A percentile compares a stretch with the other conserved stretches of the same genome.
Evolutionary conservation across 2,888 invertebrate species (phyloP).

Genomic region (Notodonta ziczac): DNA sequence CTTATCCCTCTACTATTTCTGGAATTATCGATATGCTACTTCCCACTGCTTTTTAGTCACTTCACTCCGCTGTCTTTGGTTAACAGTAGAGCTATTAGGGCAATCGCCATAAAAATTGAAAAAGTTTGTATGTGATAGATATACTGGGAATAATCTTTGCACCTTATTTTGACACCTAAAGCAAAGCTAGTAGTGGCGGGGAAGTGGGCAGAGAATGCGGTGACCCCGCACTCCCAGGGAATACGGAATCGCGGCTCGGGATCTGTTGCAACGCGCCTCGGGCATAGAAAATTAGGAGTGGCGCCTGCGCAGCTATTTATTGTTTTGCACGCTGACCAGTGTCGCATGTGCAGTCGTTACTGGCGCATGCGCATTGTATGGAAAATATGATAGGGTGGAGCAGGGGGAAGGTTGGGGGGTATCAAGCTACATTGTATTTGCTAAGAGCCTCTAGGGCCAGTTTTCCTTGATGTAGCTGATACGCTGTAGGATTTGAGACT

Average conservation of each 20-base stretch:
- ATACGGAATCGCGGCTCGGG: constrained; percentile 71
- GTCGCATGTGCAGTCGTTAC: constrained; percentile 43
- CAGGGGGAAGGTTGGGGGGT: background rate
- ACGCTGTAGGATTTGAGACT: too few relatives aligned
- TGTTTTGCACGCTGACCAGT: constrained; percentile 56
- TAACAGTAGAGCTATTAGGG: too few relatives aligned
- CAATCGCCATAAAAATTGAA: too few relatives aligned
- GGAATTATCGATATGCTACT: too few relatives aligned
- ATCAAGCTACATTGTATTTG: background rate
- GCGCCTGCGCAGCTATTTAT: constrained; percentile 72
- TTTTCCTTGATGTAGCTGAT: too few relatives aligned
- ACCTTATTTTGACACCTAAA: too few relatives aligned
- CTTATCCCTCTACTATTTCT: too few relatives aligned
- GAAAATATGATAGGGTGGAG: constrained; percentile 3
- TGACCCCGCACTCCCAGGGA: constrained; percentile 74
- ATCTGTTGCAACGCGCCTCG: constrained; percentile 57
- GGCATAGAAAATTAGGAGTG: constrained; percentile 75
- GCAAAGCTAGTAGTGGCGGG: background rate
- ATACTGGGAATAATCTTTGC: too few relatives aligned
- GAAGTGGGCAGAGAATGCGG: constrained; percentile 67
- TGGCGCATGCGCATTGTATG: constrained; percentile 30
- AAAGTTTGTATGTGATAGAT: too few relatives aligned
- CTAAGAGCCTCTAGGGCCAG: too few relatives aligned
- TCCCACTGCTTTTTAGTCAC: too few relatives aligned
- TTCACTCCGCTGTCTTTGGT: too few relatives aligned